Evolutionary conservation across 2,888 invertebrate species (phyloP).

Genomic region (Pomacea canaliculata): DNA sequence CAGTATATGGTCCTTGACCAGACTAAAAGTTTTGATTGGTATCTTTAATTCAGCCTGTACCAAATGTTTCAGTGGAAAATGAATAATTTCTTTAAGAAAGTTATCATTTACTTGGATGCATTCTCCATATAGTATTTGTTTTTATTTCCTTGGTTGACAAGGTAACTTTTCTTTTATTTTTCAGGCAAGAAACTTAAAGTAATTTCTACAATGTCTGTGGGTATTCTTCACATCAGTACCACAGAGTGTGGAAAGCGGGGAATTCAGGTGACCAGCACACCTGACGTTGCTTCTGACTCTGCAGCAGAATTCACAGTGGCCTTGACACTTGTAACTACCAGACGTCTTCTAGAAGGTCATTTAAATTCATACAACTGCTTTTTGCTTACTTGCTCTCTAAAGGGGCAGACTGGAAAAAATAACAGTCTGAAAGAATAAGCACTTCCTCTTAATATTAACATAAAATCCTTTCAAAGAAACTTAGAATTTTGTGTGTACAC

Average conservation of each 20-base stretch:
- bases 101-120: too few relatives aligned
- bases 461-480: too few relatives aligned
- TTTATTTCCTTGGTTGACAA: neutral
- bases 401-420: neutral
- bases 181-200: constrained; percentile 81
- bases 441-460: too few relatives aligned
- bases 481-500: too few relatives aligned
- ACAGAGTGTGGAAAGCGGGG: constrained; percentile 78
- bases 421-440: neutral
- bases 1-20: too few relatives aligned
- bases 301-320: constrained; percentile 91
- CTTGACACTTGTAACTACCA: constrained; percentile 83
- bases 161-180: constrained; percentile 7
- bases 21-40: too few relatives aligned
- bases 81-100: too few relatives aligned
- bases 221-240: constrained; percentile 87
- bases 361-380: too few relatives aligned
- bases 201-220: constrained; percentile 90
- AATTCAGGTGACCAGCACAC: constrained; percentile 88
- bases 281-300: constrained; percentile 81
- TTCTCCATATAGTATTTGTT: too few relatives aligned
- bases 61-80: too few relatives aligned
- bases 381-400: too few relatives aligned
- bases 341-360: constrained; percentile 73
- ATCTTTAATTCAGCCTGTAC: too few relatives aligned